Evolutionary conservation across 2,797 vertebrate genomes (phyloP).

Genomic region (Okamejei kenojei): DNA sequence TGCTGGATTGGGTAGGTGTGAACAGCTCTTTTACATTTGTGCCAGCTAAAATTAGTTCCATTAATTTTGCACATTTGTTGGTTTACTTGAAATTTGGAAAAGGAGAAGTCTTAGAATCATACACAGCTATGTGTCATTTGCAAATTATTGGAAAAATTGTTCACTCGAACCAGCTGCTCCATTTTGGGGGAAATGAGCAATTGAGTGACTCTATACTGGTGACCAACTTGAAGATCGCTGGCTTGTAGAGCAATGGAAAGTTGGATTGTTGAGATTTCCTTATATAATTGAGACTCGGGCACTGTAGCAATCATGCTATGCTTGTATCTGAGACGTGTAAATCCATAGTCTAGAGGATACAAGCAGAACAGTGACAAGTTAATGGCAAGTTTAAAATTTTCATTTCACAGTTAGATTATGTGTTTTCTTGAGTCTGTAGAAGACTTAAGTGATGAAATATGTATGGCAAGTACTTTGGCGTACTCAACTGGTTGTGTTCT

Average conservation of each 20-base stretch:
- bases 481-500: too few relatives aligned
- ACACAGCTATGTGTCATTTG: background rate
- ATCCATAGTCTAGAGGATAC: background rate
- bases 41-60: background rate
- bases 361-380: background rate
- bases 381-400: constrained; percentile 1
- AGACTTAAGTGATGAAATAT: background rate
- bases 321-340: background rate
- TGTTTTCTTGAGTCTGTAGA: background rate
- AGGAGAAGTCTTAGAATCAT: background rate
- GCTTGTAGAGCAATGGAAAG: background rate
- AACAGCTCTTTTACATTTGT: background rate
- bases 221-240: background rate
- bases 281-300: background rate
- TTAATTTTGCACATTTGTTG: background rate
- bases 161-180: background rate
- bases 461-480: too few relatives aligned
- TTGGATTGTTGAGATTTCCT: background rate
- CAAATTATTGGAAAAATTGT: background rate
- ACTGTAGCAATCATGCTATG: background rate
- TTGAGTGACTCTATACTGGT: background rate
- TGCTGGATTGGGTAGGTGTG: background rate
- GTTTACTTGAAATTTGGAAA: background rate
- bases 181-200: background rate
- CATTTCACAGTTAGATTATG: background rate